These are phyloP conservation scores for Neogobius melanostomus DNA, from an alignment of 2,113 vertebrate genomes.

Conservation along the genomic window DNA sequence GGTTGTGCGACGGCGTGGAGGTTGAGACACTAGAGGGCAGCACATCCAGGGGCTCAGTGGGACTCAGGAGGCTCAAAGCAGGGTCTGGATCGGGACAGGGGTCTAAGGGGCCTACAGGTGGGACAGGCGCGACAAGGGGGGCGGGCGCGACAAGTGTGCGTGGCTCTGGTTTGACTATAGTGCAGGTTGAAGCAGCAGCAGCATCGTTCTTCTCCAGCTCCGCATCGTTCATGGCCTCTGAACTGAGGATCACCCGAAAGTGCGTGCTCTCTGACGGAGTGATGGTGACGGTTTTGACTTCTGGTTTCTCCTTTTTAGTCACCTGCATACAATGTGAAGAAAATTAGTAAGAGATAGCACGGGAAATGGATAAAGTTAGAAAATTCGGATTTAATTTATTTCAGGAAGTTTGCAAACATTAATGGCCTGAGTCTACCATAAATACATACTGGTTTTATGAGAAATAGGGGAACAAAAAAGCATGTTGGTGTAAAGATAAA, in stretches of 20 bases:
- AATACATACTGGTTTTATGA: no score
- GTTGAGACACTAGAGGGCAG: conserved; percentile 54
- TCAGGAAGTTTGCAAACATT: no score
- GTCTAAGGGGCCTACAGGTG: conserved; percentile 17
- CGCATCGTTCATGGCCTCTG: conserved; percentile 80
- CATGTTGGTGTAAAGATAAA: neutral
- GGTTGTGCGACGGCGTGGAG: conserved; percentile 63
- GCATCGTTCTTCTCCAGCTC: conserved; percentile 70
- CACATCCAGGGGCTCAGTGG: conserved; percentile 54
- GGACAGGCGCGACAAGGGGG: conserved; percentile 54
- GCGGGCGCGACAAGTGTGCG: conserved; percentile 77
- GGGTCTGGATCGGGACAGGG: conserved; percentile 44
- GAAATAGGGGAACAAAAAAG: no score
- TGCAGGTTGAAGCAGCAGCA: conserved; percentile 67
- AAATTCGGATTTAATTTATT: neutral
- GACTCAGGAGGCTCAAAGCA: conserved; percentile 25
- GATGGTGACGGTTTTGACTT: conserved; percentile 86
- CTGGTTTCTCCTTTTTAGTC: conserved; percentile 86
- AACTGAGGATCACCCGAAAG: conserved; percentile 92
- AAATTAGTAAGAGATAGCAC: neutral
- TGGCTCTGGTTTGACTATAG: conserved; percentile 89
- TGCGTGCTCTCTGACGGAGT: conserved; percentile 93
- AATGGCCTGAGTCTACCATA: no score
- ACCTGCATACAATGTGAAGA: conserved; percentile 70
- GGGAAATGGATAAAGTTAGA: neutral